phyloP scores from a whole-genome alignment of 2,888 invertebrate species.

The Plemyria rubiginata region DNA sequence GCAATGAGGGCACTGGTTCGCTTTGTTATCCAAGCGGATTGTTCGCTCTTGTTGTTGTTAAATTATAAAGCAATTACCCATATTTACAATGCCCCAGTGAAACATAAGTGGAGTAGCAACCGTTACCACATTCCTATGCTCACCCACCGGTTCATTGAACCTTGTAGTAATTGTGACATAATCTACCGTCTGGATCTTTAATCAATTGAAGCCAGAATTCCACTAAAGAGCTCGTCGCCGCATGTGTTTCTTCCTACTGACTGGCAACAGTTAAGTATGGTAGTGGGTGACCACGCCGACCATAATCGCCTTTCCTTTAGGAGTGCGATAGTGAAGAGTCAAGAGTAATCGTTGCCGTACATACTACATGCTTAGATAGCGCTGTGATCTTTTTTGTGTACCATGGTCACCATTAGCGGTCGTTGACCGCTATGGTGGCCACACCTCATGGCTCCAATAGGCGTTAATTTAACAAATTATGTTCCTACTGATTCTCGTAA shows the following conservation, averaged over 20 bases:
- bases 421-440: constrained; percentile 36
- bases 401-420: constrained; percentile 42
- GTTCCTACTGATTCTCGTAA: constrained; percentile 42
- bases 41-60: constrained; percentile 22
- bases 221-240: constrained; percentile 23
- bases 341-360: constrained; percentile 40
- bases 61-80: constrained; percentile 20
- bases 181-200: constrained; percentile 40
- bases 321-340: constrained; percentile 45
- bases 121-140: constrained; percentile 22
- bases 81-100: constrained; percentile 14
- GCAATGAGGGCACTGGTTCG: constrained; percentile 16
- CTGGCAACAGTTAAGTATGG: constrained; percentile 13
- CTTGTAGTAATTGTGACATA: constrained; percentile 27
- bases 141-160: constrained; percentile 32
- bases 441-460: constrained; percentile 52
- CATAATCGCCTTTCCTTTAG: constrained; percentile 38
- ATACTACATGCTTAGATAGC: constrained; percentile 13
- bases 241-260: constrained; percentile 8
- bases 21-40: constrained; percentile 31
- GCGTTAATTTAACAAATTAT: constrained; percentile 56
- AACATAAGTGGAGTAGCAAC: constrained; percentile 23
- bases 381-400: constrained; percentile 4
- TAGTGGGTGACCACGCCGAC: constrained; percentile 25
- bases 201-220: constrained; percentile 36